phyloP scores from a whole-genome alignment of 1,140 invertebrate species.

The Lucilia sericata region DNA sequence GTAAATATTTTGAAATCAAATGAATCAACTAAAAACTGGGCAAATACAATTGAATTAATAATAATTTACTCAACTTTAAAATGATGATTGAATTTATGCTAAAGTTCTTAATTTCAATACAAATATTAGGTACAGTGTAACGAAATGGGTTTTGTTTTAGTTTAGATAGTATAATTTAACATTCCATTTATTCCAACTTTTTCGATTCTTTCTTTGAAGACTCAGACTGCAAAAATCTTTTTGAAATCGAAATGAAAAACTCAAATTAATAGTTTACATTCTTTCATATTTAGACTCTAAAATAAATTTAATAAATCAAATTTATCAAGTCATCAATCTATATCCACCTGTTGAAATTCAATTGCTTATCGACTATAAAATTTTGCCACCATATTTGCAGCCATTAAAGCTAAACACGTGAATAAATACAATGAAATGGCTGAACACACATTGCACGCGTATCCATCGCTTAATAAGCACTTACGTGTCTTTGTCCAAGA shows the following conservation, averaged over 20 bases:
- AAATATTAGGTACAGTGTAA: neutral
- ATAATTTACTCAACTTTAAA: too few species aligned
- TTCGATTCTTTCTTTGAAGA: too few species aligned
- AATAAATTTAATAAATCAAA: neutral
- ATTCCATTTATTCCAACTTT: too few species aligned
- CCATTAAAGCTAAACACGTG: neutral
- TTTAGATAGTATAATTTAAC: too few species aligned
- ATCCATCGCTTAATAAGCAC: neutral
- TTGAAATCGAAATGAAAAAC: too few species aligned
- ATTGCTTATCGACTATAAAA: too few species aligned
- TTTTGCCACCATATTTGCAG: too few species aligned
- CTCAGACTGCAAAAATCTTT: too few species aligned
- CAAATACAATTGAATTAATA: neutral
- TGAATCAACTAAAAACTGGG: neutral
- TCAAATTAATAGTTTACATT: too few species aligned
- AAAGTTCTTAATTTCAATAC: neutral
- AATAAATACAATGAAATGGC: neutral
- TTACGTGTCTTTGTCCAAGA: neutral
- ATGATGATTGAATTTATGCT: too few species aligned
- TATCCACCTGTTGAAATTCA: neutral
- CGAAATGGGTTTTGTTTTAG: too few species aligned
- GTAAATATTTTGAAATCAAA: conserved; percentile 13
- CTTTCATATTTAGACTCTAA: too few species aligned
- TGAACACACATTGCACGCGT: neutral
- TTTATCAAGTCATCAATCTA: neutral